Percentiles rank a stretch among this genome's conserved stretches.
Evolutionary conservation across 1,140 invertebrate species (phyloP).

Genomic region (Zaprionus africanus): DNA sequence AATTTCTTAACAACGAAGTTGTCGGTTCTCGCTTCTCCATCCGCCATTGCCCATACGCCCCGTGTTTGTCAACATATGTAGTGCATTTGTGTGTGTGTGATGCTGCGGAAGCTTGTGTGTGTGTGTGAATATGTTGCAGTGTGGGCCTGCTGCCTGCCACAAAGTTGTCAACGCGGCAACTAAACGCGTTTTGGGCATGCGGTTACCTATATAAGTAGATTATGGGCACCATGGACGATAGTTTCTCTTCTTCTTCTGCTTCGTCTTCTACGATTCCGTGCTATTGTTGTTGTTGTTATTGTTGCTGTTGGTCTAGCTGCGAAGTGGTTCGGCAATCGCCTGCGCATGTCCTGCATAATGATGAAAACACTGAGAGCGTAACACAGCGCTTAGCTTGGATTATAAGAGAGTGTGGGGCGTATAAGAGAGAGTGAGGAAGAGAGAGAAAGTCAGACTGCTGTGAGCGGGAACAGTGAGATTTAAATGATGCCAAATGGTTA

Average conservation of each 20-base stretch:
- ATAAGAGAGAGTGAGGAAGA: conserved; percentile 20
- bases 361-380: neutral
- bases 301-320: conserved; percentile 29
- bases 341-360: conserved; percentile 34
- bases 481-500: conserved; percentile 27
- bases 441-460: conserved; percentile 3
- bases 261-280: neutral
- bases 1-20: conserved; percentile 48
- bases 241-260: neutral
- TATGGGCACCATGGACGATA: conserved; percentile 30
- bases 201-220: conserved; percentile 61
- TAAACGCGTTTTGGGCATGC: conserved; percentile 69
- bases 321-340: conserved; percentile 32
- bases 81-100: conserved; percentile 1
- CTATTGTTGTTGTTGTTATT: conserved; percentile 42
- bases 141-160: conserved; percentile 55
- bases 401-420: conserved; percentile 18
- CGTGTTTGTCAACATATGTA: conserved; percentile 35
- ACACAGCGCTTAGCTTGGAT: neutral
- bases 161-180: conserved; percentile 75
- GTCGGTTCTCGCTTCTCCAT: conserved; percentile 20
- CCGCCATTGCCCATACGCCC: conserved; percentile 38
- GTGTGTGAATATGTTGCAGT: conserved; percentile 32
- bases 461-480: neutral
- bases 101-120: conserved; percentile 4